Conservation (phyloP, 2,797 vertebrate genomes). For the Tarsius wallacei region DNA sequence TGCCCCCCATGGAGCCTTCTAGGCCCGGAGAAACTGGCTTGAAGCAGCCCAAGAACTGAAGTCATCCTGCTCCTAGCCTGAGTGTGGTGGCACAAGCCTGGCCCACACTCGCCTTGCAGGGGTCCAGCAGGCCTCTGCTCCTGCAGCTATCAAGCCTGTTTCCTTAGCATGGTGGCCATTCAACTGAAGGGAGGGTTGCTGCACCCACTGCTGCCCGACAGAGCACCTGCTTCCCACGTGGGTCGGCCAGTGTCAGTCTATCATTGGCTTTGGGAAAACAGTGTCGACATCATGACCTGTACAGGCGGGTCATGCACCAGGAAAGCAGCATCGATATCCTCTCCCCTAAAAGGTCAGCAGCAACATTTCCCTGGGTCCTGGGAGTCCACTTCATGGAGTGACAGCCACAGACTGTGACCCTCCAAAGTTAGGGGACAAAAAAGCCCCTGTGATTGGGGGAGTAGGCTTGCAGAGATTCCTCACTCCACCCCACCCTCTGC, state of each 20-base stretch:
- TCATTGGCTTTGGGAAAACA: not conserved
- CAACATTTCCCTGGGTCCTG: not conserved
- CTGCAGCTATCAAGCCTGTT: not conserved
- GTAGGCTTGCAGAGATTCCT: not conserved
- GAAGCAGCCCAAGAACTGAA: not conserved
- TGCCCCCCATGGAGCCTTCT: too few relatives aligned
- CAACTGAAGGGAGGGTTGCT: not conserved
- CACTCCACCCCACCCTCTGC: not conserved
- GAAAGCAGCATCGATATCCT: not conserved
- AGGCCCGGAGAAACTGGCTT: not conserved
- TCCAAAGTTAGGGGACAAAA: not conserved
- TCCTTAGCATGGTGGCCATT: rapidly evolving
- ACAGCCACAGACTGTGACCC: not conserved
- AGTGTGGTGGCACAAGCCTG: not conserved
- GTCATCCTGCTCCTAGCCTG: not conserved
- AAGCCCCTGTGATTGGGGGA: not conserved
- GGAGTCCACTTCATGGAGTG: not conserved
- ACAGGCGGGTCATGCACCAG: not conserved
- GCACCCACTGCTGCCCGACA: not conserved
- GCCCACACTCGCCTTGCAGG: not conserved
- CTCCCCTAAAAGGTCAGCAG: not conserved
- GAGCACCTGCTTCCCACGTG: not conserved
- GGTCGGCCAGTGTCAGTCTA: not conserved
- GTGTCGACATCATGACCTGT: not conserved
- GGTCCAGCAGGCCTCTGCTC: not conserved